Base-by-base conservation (phyloP, 2,797 vertebrate species). In the Labroides dimidiatus region DNA sequence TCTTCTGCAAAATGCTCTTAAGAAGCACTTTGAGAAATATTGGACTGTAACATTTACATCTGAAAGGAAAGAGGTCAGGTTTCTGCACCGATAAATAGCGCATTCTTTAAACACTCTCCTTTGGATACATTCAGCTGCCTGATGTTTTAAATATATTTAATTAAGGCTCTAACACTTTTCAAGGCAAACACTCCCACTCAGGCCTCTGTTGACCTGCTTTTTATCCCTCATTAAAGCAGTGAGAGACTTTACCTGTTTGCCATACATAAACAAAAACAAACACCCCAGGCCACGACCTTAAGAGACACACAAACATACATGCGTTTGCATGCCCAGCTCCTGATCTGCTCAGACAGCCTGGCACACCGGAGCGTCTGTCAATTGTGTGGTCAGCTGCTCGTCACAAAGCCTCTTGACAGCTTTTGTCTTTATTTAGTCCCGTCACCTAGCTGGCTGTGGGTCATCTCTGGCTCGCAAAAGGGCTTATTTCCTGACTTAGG, bases 341-440 rank as follows among this genome's bases (percentile, higher is more conserved):
- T 77, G 81, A 87, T 84, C 84, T 55, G 68, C 74, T 71, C 68
- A 65, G 80, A 81, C 82, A 37, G 50, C 69, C 71, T 59, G 71
- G 64, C 74, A 80, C 75, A 51, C 63, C 21, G 13, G 23, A 58
- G 43, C 41, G 69, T 84, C 82, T 77, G 86, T 37, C 53, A 50
- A 48, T 61, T 84, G 75, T 87, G 36, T 85, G 79, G 83, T 89
- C 87, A 92, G 91, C 87, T 89, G 87, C 77, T 84, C 76, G 45
- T 86, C 85, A 84, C 85, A 90, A 89, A 91, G 85, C 89, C 87
- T 91, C 87, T 85, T 83, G 77, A 75, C 87, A 81, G 89, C 86
- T 88, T 89, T 86, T 79, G 81, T 91, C 89, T 92, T 92, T 92
- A 90, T 92, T 91, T 91, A 91, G 91, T 81, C 60, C 64, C 62